Evolutionary conservation across 2,797 vertebrate species (phyloP), one percentile per base, ranked within the genome.

Genomic region (Leptodactylus fallax): DNA sequence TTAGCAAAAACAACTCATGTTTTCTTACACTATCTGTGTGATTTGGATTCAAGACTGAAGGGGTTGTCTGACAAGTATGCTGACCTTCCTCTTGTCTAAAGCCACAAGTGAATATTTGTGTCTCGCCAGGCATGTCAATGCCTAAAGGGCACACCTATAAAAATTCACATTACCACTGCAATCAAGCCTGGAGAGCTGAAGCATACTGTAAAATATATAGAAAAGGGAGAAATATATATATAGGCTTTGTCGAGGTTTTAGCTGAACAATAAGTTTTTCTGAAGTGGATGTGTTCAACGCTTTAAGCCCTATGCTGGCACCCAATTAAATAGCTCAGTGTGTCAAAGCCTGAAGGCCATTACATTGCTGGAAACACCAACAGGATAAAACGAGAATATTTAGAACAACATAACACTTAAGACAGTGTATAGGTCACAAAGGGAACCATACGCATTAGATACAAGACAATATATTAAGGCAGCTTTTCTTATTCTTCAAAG

Each of bases 31-130:
- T 85, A 47, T 58, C 69, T 80, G 49, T 88, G 72, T 85, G 83
- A 85, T 88, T 88, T 49, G 83, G 87, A 88, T 85, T 88, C 51
- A 85, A 85, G 87, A 88, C 83, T 88, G 69, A 88, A 88, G 69
- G 83, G 83, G 63, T 14, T n/a, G n/a, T 88, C 79, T 88, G 87
- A 88, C 87, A 81, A 88, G 83, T 21, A 58, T 21, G 69, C 87
- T 88, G 87, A 88, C 83, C 87, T 88, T 88, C 80, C 87, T 87
- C 78, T 88, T 81, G 78, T 88, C 69, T 81, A 47, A 65, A 85
- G 83, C 79, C 78, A 88, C 83, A 81, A 85, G 69, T 81, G 83
- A 58, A 67, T 72, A 88, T 88, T 85, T 88, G 83, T 81, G 83
- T 67, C n/a, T 88, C 72, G 51, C 87, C 72, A 69, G 69, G 49